A percentile compares a stretch with the other conserved stretches of the same genome.
Conservation (phyloP, 1,140 invertebrate genomes). For the Lasioglossum baleicum region DNA sequence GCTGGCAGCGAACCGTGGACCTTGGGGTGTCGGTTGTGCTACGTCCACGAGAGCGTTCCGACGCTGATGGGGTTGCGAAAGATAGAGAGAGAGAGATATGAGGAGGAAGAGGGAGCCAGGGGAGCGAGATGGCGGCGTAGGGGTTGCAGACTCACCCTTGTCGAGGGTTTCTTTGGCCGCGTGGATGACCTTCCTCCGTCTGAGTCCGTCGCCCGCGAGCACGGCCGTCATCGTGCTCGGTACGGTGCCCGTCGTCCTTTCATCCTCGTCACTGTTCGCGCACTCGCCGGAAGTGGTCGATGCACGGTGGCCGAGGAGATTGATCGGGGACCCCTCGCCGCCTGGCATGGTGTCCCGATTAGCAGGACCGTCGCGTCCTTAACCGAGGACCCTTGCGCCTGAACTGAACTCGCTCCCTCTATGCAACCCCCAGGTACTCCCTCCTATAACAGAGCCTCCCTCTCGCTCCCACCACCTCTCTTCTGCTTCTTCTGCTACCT, state of each 20-base stretch:
- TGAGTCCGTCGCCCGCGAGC: constrained; percentile 71
- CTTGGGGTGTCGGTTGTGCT: too few species aligned
- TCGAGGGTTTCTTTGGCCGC: constrained; percentile 84
- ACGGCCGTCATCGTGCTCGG: constrained; percentile 55
- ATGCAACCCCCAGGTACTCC: background rate
- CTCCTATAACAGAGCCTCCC: background rate
- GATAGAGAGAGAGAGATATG: background rate
- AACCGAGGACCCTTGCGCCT: constrained; percentile 73
- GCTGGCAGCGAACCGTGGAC: too few species aligned
- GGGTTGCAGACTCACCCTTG: constrained; percentile 79
- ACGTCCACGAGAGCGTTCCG: background rate
- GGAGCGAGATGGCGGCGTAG: background rate
- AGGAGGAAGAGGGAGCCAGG: background rate
- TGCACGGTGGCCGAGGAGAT: constrained; percentile 61
- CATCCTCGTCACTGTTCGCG: constrained; percentile 64
- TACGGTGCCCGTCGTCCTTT: constrained; percentile 48
- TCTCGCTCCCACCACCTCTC: background rate
- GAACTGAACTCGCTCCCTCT: constrained; percentile 51
- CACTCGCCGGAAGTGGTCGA: constrained; percentile 57
- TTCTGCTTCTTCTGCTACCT: too few species aligned
- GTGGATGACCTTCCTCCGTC: constrained; percentile 82
- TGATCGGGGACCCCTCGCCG: constrained; percentile 78
- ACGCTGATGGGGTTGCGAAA: background rate
- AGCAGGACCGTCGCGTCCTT: constrained; percentile 71
- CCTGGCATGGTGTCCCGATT: constrained; percentile 75